phyloP scores from a whole-genome alignment of 2,888 invertebrate species.

The Tipula vernalis region DNA sequence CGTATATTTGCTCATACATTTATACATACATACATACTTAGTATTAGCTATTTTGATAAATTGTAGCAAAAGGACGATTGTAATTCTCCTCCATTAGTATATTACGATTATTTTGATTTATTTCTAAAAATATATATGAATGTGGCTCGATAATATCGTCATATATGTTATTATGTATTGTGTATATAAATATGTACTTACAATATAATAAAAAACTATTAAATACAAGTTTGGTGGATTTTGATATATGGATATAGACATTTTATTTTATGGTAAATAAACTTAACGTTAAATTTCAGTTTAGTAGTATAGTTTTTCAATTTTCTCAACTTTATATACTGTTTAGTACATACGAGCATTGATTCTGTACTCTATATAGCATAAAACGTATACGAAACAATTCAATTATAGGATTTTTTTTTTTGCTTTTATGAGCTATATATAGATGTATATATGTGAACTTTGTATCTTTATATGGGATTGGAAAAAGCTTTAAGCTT shows the following conservation, averaged over 20 bases:
- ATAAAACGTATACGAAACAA: neutral
- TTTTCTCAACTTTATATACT: neutral
- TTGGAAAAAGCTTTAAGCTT: neutral
- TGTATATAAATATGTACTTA: neutral
- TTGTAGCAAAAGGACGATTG: neutral
- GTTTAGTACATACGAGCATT: neutral
- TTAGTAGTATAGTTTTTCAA: neutral
- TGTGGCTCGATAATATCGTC: neutral
- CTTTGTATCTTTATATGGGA: neutral
- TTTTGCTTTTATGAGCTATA: neutral
- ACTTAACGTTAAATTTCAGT: neutral
- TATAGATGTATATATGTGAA: neutral
- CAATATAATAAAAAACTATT: neutral
- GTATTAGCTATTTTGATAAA: neutral
- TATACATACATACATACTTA: neutral
- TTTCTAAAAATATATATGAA: neutral
- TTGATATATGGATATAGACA: slow-evolving; percentile 4
- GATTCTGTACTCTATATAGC: neutral
- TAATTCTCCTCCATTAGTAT: neutral
- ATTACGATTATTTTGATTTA: neutral
- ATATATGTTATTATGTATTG: neutral
- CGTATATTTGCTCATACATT: neutral
- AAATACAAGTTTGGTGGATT: neutral
- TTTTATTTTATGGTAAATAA: slow-evolving; percentile 4
- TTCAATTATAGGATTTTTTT: neutral